These are phyloP conservation scores for Lycaena phlaeas DNA, from an alignment of 2,888 invertebrate species.

Conservation along the genomic window DNA sequence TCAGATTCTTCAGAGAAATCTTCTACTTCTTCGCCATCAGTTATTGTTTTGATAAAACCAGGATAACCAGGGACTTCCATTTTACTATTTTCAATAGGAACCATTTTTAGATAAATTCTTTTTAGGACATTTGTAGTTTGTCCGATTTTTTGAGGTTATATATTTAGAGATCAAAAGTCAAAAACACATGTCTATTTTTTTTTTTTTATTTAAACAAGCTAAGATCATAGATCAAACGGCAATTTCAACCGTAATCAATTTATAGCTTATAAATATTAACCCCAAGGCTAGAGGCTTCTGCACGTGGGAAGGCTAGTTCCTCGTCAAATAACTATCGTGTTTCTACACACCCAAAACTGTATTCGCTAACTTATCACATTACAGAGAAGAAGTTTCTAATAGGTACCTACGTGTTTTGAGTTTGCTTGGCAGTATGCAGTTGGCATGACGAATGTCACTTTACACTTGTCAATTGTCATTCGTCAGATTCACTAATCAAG, in stretches of 20 bases:
- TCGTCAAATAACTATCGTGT: too few species aligned
- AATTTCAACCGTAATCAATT: too few species aligned
- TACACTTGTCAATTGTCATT: not conserved
- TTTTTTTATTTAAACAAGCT: not conserved
- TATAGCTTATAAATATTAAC: too few species aligned
- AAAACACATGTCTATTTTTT: conserved; percentile 15
- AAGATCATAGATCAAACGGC: too few species aligned
- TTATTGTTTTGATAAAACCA: conserved; percentile 86
- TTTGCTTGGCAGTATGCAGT: not conserved
- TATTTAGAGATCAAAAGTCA: conserved; percentile 9
- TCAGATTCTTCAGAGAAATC: conserved; percentile 87
- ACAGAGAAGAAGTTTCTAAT: too few species aligned
- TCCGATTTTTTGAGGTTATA: conserved; percentile 7
- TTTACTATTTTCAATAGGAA: conserved; percentile 9
- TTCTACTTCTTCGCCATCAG: conserved; percentile 86
- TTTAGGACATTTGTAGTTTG: not conserved
- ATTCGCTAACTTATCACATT: too few species aligned
- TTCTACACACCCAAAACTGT: too few species aligned
- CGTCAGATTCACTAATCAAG: not conserved
- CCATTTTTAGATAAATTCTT: not conserved
- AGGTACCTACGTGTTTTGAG: too few species aligned
- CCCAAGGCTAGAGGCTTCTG: too few species aligned
- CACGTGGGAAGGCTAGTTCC: too few species aligned
- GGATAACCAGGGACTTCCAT: conserved; percentile 40
- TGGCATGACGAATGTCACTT: not conserved